phyloP scores from a whole-genome alignment of 30 jellyfish, hydroid and myxozoan species.

The Chrysaora quinquecirrha region DNA sequence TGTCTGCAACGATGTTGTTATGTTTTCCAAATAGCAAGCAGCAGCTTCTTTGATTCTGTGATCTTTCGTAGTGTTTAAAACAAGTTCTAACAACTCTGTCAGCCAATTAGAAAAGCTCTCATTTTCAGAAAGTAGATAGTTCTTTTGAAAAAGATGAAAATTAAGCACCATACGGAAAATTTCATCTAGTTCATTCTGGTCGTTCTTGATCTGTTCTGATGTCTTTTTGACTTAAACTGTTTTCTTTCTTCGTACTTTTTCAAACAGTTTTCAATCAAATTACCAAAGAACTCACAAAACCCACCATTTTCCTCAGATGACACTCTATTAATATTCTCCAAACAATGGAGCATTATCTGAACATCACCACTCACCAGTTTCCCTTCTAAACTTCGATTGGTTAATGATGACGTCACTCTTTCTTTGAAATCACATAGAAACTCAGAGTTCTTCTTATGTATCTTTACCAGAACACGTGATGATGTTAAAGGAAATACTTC shows the following conservation, averaged over 20 bases:
- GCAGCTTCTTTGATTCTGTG: neutral
- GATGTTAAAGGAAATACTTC: slow-evolving; percentile 7
- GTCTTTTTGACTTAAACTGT: neutral
- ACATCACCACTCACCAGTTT: neutral
- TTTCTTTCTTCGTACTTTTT: neutral
- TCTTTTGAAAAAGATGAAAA: neutral
- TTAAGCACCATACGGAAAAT: neutral
- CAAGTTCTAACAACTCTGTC: neutral
- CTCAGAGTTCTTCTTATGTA: neutral
- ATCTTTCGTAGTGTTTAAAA: neutral
- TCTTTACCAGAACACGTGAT: neutral
- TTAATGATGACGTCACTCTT: neutral
- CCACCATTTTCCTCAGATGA: neutral
- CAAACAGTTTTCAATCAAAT: neutral
- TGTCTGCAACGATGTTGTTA: neutral
- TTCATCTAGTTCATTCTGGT: neutral
- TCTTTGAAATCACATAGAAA: neutral
- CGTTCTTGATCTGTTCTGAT: too few species aligned
- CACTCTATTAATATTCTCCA: neutral
- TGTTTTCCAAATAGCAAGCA: neutral
- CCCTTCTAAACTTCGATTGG: neutral
- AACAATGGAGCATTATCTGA: neutral
- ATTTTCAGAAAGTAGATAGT: neutral
- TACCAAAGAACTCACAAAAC: neutral
- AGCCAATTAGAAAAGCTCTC: neutral